Evolutionary conservation across 2,888 invertebrate species (phyloP).

Genomic region (Troides helena): DNA sequence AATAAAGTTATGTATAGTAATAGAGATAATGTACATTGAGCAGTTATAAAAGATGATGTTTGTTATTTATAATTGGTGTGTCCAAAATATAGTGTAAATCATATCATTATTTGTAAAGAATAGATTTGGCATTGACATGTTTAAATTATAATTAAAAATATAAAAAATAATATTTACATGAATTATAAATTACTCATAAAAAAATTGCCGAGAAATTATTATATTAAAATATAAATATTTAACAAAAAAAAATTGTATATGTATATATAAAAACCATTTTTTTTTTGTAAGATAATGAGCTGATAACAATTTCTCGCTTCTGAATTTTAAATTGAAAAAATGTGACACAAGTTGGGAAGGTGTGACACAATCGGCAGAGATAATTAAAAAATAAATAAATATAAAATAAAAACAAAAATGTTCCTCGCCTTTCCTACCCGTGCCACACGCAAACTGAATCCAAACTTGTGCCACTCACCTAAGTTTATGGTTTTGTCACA

Average conservation of each 20-base stretch:
- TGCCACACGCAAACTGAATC: conserved; percentile 69
- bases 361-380: conserved; percentile 69
- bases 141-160: background rate
- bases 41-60: too few species aligned
- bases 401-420: conserved; percentile 32
- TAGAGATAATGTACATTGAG: too few species aligned
- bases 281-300: background rate
- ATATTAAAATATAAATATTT: background rate
- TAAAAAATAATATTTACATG: conserved; percentile 23
- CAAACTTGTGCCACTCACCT: conserved; percentile 81
- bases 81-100: too few species aligned
- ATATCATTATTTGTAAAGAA: too few species aligned
- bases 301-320: conserved; percentile 27
- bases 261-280: too few species aligned
- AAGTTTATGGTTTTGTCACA: conserved; percentile 41
- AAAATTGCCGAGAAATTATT: conserved; percentile 2
- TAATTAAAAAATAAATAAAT: conserved; percentile 35
- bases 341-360: conserved; percentile 81
- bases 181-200: conserved; percentile 28
- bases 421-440: conserved; percentile 74
- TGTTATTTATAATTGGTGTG: too few species aligned
- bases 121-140: background rate
- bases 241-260: too few species aligned
- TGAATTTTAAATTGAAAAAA: conserved; percentile 37
- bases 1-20: too few species aligned